Base-by-base conservation (phyloP, 2,888 invertebrate species). In the Xylota sylvarum region DNA sequence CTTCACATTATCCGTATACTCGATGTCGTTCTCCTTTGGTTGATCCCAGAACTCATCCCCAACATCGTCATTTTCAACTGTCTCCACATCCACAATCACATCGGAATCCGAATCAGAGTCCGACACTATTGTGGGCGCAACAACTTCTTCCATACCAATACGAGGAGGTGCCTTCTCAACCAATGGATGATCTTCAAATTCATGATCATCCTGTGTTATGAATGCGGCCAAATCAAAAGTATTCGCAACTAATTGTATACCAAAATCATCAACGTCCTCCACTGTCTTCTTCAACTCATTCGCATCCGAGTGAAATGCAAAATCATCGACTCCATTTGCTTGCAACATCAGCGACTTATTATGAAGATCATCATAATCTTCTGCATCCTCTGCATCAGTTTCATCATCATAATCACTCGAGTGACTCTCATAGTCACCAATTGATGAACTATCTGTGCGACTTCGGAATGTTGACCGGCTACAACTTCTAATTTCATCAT, bases 381-480 rank as follows among this genome's bases (percentile, higher is more conserved):
- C 19, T 7, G 9, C 67, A 58, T 80, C 87, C 12, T 88, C 88
- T 5, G 65, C 82, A 43, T 88, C 88, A 52, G 89, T 88, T 1
- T 90, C 90, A 78, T 91, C 91, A 37, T 92, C 92, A 73, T 92
- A 92, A 74, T 92, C 92, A 87, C 92, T 92, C 4, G 92, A 90
- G 64, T 92, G 92, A 58, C 92, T 92, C 87, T 92, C 92, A 85
- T 92, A 92, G 74, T 92, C 92, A 10, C 90, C 92, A 74, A 92
- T 92, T 2, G 92, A 92, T 6, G 91, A 92, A 67, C 91, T 92
- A 50, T 91, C 91, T 0, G 92, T 92, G 73, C 92, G 90, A 1
- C 90, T 90, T 17, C 92, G 90, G 89, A 92, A 92, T 55, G 91
- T 91, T 9, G 89, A 89, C 78, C 89, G 89, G 52, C 91, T 92